These are phyloP conservation scores for Chroicocephalus ridibundus DNA, from an alignment of 2,113 vertebrate genomes.

Conservation along the genomic window DNA sequence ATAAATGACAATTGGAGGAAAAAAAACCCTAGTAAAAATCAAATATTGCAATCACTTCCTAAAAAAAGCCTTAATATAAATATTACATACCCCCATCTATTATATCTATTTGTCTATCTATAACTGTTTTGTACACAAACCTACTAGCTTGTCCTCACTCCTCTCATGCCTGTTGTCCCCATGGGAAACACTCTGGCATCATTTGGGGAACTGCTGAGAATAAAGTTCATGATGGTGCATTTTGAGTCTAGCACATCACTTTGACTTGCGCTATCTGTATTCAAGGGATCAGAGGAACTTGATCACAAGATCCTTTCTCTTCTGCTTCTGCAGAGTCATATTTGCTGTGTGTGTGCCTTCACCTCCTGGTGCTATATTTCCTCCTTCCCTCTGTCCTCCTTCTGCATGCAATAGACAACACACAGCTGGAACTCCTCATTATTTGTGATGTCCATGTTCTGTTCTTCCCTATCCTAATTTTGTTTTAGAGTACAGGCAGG, in stretches of 20 bases:
- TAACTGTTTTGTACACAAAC: neutral
- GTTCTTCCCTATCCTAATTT: neutral
- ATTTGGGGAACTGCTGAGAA: neutral
- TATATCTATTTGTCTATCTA: neutral
- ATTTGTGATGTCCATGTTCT: neutral
- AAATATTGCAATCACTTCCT: neutral
- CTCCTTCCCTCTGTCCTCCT: neutral
- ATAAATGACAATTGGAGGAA: neutral
- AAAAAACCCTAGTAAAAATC: neutral
- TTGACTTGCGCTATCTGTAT: neutral
- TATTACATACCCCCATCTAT: neutral
- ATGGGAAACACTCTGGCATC: neutral
- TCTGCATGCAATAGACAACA: neutral
- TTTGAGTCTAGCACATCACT: neutral
- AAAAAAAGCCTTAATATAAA: neutral
- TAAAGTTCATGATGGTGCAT: neutral
- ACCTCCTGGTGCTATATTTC: neutral
- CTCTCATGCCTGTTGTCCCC: rapidly evolving
- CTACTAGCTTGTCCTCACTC: neutral
- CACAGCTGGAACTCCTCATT: neutral
- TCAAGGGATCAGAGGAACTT: neutral
- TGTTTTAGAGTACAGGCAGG: neutral
- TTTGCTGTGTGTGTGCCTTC: neutral
- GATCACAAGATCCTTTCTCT: neutral
- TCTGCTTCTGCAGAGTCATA: neutral